Percentiles rank a stretch among this genome's conserved stretches.
Evolutionary conservation across 92 coral and sea anemone genomes (phyloP).

Genomic region (Bergia sp.): DNA sequence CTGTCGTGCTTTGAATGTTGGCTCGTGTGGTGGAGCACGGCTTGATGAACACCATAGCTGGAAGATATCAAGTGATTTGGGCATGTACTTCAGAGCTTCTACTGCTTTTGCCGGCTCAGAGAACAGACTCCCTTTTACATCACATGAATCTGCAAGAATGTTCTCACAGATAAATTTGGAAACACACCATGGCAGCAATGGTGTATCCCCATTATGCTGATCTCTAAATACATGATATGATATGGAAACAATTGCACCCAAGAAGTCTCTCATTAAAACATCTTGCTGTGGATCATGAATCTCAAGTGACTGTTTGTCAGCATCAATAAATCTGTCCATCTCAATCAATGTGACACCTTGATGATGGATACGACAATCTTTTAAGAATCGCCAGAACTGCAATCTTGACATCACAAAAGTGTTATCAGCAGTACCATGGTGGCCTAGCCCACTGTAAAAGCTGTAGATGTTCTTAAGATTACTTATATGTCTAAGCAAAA

Average conservation of each 20-base stretch:
- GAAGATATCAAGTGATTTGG: constrained; percentile 76
- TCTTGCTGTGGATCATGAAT: constrained; percentile 84
- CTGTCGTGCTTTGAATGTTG: constrained; percentile 79
- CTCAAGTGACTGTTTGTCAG: constrained; percentile 50
- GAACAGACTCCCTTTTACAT: constrained; percentile 78
- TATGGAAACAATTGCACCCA: constrained; percentile 87
- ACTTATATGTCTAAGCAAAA: constrained; percentile 87
- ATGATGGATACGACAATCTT: constrained; percentile 89
- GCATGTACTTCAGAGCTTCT: constrained; percentile 76
- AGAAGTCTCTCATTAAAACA: constrained; percentile 85
- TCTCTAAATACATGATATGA: constrained; percentile 73
- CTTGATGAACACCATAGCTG: constrained; percentile 63
- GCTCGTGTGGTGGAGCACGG: constrained; percentile 71
- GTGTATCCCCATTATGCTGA: constrained; percentile 56
- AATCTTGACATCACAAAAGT: constrained; percentile 89
- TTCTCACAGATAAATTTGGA: constrained; percentile 80
- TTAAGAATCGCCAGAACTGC: constrained; percentile 95
- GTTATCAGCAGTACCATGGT: constrained; percentile 81
- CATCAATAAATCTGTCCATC: constrained; percentile 79
- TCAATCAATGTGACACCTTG: constrained; percentile 76
- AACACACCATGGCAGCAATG: constrained; percentile 85
- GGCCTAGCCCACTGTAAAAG: constrained; percentile 86
- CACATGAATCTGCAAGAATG: constrained; percentile 75
- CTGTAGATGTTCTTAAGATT: constrained; percentile 87
- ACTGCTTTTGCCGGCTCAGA: constrained; percentile 67